These are phyloP conservation scores for Conus betulinus DNA, from an alignment of 1,140 invertebrate genomes.

Conservation along the genomic window DNA sequence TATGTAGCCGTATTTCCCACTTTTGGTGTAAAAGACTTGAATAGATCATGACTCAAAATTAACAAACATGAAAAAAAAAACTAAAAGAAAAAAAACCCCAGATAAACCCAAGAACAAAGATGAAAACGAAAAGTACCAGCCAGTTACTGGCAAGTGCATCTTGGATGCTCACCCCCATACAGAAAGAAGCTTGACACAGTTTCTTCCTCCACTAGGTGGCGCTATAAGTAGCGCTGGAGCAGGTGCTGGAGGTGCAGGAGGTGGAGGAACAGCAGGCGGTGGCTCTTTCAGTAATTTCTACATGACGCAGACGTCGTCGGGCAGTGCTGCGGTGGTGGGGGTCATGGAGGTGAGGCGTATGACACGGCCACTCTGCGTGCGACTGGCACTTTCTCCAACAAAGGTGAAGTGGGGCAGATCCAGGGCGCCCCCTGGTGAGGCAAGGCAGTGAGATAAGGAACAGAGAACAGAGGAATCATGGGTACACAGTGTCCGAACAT, in stretches of 20 bases:
- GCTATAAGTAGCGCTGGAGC: constrained; percentile 40
- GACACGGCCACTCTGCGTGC: constrained; percentile 61
- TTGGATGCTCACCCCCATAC: neutral
- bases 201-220: constrained; percentile 23
- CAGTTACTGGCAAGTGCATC: no score
- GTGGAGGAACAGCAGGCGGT: constrained; percentile 43
- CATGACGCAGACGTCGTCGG: constrained; percentile 32
- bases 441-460: constrained; percentile 40
- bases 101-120: no score
- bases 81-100: no score
- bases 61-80: no score
- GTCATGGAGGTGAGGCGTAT: constrained; percentile 43
- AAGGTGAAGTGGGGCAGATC: constrained; percentile 51
- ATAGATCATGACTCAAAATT: no score
- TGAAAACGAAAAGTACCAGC: neutral
- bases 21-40: no score
- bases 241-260: constrained; percentile 38
- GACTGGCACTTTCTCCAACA: constrained; percentile 63
- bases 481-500: neutral
- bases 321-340: constrained; percentile 40
- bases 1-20: no score
- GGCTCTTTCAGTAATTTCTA: constrained; percentile 38
- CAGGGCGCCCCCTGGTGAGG: constrained; percentile 42
- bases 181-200: neutral
- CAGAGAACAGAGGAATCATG: neutral